Evolutionary conservation across 2,113 vertebrate genomes (phyloP), one percentile per base, ranked within the genome.

Genomic region (Barnardius zonarius): DNA sequence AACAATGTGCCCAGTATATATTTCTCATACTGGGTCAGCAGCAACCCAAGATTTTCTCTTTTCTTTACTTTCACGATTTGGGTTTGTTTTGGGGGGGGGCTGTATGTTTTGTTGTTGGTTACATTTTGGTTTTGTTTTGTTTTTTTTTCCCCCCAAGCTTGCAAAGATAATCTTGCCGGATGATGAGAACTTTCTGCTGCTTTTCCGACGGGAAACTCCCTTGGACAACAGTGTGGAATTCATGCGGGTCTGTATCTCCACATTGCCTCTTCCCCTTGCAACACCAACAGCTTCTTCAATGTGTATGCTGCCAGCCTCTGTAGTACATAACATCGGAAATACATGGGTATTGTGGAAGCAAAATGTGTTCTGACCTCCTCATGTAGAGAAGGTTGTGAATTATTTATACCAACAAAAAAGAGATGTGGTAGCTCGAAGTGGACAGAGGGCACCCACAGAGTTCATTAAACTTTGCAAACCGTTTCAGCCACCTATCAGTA

Each of bases 181-280:
- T 72, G 98, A 99, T 72, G 99, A 99, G 97, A 99, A 99, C 96
- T 99, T 99, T 95, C 98, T 99, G 72, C 97, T 99, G 83, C 90
- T 99, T 80, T 99, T 99, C 96, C 98, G 97, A 57, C 96, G 98
- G 95, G 99, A 99, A 97, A 98, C 98, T 49, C 98, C 98, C 59
- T 95, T 99, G 98, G 98, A 99, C 96, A 99, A 98, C 97, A 99
- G 99, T 1, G 99, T 99, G 64, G 99, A 99, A 87, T 99, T 99
- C 78, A 99, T 99, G 98, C 97, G 98, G 98, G 99, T 99, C 86
- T 77, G 97, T 86, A 57, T 18, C 19, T 78, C 51, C 10, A 16
- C 30, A 6, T 35, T 69, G 31, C 35, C 37, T 62, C 48, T 70
- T 46, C 17, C 18, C 7, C 59, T n/a, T 81, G 44, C 49, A 28